Percentiles rank a stretch among this genome's conserved stretches.
Evolutionary conservation across 2,113 vertebrate genomes (phyloP).

Genomic region (Todiramphus chloris): DNA sequence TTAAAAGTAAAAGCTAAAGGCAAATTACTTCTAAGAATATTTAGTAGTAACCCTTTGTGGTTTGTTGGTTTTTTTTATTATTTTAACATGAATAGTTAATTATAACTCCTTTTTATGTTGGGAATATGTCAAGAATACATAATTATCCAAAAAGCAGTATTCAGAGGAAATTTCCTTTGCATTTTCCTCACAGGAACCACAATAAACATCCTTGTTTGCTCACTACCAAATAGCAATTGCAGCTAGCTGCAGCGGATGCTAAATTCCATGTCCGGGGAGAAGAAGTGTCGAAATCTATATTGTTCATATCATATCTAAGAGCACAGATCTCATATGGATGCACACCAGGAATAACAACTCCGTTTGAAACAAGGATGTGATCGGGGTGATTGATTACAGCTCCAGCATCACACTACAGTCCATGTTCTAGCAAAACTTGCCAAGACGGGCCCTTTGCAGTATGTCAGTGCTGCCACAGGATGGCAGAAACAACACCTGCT

Average conservation of each 20-base stretch:
- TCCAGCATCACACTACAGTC: accelerated
- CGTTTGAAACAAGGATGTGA: not conserved
- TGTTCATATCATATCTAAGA: not conserved
- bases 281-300: too few species aligned
- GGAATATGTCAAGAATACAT: not conserved
- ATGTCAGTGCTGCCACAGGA: constrained; percentile 41
- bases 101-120: not conserved
- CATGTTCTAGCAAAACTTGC: not conserved
- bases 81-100: not conserved
- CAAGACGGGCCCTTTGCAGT: constrained; percentile 33
- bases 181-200: not conserved
- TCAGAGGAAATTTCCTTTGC: not conserved
- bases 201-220: not conserved
- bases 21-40: not conserved
- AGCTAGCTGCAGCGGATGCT: not conserved
- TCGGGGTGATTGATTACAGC: not conserved
- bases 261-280: not conserved
- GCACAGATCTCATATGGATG: accelerated
- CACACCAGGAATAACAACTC: not conserved
- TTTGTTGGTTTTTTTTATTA: accelerated
- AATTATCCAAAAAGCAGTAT: not conserved
- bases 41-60: not conserved
- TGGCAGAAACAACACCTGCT: constrained; percentile 63
- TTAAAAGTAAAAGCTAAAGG: not conserved
- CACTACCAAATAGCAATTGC: not conserved